Evolutionary conservation across 2,113 vertebrate species (phyloP).

Genomic region (Vanacampus margaritifer): DNA sequence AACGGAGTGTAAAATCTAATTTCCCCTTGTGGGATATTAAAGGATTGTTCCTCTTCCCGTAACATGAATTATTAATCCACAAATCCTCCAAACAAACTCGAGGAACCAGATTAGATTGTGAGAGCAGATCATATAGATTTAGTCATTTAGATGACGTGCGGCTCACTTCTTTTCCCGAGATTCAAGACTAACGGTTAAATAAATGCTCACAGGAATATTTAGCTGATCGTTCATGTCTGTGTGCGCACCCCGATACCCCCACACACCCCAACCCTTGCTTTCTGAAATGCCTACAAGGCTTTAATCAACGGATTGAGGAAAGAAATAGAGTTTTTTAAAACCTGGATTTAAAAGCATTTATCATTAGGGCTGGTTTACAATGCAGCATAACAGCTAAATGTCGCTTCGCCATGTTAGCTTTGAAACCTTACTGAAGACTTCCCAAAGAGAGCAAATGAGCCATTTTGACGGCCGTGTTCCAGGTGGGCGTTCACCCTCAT

Average conservation of each 20-base stretch:
- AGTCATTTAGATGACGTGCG: conserved; percentile 8
- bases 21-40: not conserved
- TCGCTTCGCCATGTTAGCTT: too few relatives aligned
- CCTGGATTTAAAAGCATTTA: too few relatives aligned
- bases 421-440: too few relatives aligned
- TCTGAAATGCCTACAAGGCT: too few relatives aligned
- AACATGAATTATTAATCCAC: not conserved
- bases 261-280: too few relatives aligned
- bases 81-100: not conserved
- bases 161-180: not conserved
- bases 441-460: not conserved
- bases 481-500: conserved; percentile 99
- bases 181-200: conserved; percentile 26
- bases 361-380: too few relatives aligned
- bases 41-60: not conserved
- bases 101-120: not conserved
- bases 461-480: conserved; percentile 5
- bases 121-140: not conserved
- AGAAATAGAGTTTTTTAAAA: too few relatives aligned
- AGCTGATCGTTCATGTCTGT: not conserved
- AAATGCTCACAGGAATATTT: conserved; percentile 22
- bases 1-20: not conserved
- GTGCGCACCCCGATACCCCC: too few relatives aligned
- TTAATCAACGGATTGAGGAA: too few relatives aligned
- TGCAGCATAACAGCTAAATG: too few relatives aligned